Evolutionary conservation across 2,797 vertebrate genomes (phyloP), one percentile per base, ranked within the genome.

Genomic region (Propithecus perrieri): DNA sequence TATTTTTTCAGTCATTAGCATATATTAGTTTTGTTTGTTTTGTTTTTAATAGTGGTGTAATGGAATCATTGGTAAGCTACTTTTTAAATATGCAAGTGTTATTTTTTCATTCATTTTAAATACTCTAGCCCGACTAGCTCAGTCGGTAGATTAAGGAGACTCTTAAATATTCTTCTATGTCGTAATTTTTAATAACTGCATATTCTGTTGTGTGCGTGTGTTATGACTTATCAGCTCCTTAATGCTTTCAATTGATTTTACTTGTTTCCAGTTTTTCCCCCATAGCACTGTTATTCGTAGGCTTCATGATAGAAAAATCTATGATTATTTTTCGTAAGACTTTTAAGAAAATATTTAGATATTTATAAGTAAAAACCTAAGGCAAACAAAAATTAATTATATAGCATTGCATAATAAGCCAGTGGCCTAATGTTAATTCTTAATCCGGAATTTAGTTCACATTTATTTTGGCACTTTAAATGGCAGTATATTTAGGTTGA

Each of bases 311-410:
- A 50, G 43, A 18, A 90, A 63, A 94, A 84, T 57, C 20, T 76
- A 46, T 75, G 33, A 80, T 71, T 75, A 75, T 65, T 92, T 81
- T n/a, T 92, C 22, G 38, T 3, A 91, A 59, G 43, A 71, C 48
- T 97, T 85, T 65, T 30, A 91, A 91, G 83, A 85, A 97, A 81
- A 48, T 76, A 12, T 78, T 35, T 72, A 71, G 22, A 38, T 89
- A 86, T 83, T 94, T 92, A 17, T 71, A 93, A 89, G 35, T 93
- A 63, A 91, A 95, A 91, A 63, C 17, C 33, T 63, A 76, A 85
- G 85, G 50, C 50, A 88, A 88, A 95, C 30, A 71, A 55, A 85
- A 89, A 46, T 86, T 67, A 93, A 85, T 80, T 71, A 43, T 11
- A 53, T 55, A 63, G 71, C 24, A 48, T 75, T 79, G 28, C 6